Evolutionary conservation across 2,888 invertebrate species (phyloP), one percentile per base, ranked within the genome.

Genomic region (Plebejus melissa): DNA sequence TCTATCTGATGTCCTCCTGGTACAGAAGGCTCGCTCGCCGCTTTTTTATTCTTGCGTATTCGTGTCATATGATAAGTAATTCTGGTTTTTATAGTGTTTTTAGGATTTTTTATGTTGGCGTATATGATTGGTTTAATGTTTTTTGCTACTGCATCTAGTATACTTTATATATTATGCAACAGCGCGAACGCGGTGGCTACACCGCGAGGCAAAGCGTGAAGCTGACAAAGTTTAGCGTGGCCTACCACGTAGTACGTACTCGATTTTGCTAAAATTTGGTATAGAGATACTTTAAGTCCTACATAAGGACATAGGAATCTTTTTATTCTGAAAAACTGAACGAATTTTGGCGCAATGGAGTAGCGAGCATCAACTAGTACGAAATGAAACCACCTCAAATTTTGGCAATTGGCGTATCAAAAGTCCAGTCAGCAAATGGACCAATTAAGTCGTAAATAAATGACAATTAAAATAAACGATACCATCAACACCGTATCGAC

Each of bases 1-100:
- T 82, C 86, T 90, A 93, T 93, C 93, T 84, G 92, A 93, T 93
- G 86, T 85, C 87, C 89, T 87, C 84, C 87, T 82, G 85, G 83
- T 85, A 84, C 86, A 83, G 85, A 84, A 86, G 87, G 85, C 79
- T 76, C 58, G 71, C 78, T 60, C 77, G 32, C 13, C 36, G 13
- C 32, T 46, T 72, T 72, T 72, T 72, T 50, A 5, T 54, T 72
- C 54, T 54, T 72, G 6, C 11, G 41, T 71, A 71, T 22, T 71
- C 71, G 50, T 72, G 50, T 71, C 71, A 71, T 72, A 72, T 36
- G 72, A 72, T 72, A 72, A 72, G 46, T 72, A 72, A 72, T 54
- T 71, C 46, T 32, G 50, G 72, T 22, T 71, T 71, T 71, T 71
- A 46, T 46, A 13, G 46, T 46, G 4, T 7, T 72, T 16, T 72